phyloP scores from a whole-genome alignment of 2,113 vertebrate genomes.

The Melanostigma gelatinosum region DNA sequence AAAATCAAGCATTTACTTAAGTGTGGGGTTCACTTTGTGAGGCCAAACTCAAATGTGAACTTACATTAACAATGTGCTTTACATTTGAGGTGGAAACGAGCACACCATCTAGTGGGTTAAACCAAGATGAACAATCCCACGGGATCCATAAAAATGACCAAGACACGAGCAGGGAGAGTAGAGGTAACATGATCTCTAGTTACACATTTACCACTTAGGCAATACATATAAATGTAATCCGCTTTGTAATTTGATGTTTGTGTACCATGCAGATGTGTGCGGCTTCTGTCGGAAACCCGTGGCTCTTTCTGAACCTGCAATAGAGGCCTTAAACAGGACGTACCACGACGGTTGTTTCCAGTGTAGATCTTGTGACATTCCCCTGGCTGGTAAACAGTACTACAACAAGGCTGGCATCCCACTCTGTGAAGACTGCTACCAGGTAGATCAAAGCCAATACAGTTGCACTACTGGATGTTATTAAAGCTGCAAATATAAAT shows the following conservation, averaged over 20 bases:
- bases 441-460: constrained; percentile 78
- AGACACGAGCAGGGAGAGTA: constrained; percentile 50
- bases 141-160: constrained; percentile 38
- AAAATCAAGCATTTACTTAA: not conserved
- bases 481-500: not conserved
- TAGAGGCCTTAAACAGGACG: constrained; percentile 90
- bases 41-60: not conserved
- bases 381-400: constrained; percentile 89
- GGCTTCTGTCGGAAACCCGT: constrained; percentile 93
- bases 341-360: constrained; percentile 92
- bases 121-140: constrained; percentile 27
- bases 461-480: not conserved
- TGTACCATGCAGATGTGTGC: constrained; percentile 86
- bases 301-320: constrained; percentile 74
- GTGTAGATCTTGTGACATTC: constrained; percentile 87
- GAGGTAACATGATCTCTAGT: constrained; percentile 63
- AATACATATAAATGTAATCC: not conserved
- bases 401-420: constrained; percentile 92
- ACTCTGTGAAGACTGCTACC: constrained; percentile 89
- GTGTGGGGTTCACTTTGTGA: not conserved
- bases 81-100: constrained; percentile 62
- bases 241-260: constrained; percentile 43
- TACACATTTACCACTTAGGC: constrained; percentile 11
- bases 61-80: constrained; percentile 12
- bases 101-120: constrained; percentile 72